A percentile compares a stretch with the other conserved stretches of the same genome.
These are phyloP conservation scores for Cartodere bifasciata DNA, from an alignment of 2,888 invertebrate species.

Conservation along the genomic window DNA sequence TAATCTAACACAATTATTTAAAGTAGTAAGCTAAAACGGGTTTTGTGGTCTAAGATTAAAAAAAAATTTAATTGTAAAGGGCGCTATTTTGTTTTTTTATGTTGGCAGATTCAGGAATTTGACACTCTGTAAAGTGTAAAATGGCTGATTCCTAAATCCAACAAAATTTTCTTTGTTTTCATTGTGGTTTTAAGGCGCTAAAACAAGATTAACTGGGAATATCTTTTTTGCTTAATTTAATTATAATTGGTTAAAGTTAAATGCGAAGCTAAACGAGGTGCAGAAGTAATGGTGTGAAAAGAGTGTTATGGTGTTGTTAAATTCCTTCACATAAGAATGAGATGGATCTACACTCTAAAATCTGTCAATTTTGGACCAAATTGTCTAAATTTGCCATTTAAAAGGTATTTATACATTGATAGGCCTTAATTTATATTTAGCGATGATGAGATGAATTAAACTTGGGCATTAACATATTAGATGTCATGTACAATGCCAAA, in stretches of 20 bases:
- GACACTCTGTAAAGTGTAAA: slow-evolving; percentile 35
- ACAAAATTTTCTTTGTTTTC: slow-evolving; percentile 37
- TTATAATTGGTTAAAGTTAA: too few relatives aligned
- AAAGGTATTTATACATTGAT: slow-evolving; percentile 27
- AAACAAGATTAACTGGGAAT: slow-evolving; percentile 12
- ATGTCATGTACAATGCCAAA: slow-evolving; percentile 25
- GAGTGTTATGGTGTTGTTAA: slow-evolving; percentile 26
- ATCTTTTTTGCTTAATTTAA: neutral
- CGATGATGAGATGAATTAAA: slow-evolving; percentile 14
- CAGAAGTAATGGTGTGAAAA: too few relatives aligned
- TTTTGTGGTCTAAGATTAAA: neutral
- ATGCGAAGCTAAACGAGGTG: too few relatives aligned
- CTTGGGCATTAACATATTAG: slow-evolving; percentile 14
- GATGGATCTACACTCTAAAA: slow-evolving; percentile 32
- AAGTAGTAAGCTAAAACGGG: neutral
- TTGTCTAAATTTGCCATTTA: slow-evolving; percentile 24
- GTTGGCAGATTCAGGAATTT: slow-evolving; percentile 35
- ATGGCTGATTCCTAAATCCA: slow-evolving; percentile 35
- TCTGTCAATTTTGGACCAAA: slow-evolving; percentile 29
- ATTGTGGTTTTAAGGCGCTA: slow-evolving; percentile 31
- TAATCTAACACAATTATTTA: neutral
- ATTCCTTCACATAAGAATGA: slow-evolving; percentile 32
- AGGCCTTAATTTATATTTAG: slow-evolving; percentile 14
- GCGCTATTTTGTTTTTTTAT: too few relatives aligned
- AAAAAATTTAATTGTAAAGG: too few relatives aligned